These are phyloP conservation scores for Vombatus ursinus DNA, from an alignment of 2,113 vertebrate genomes.

Conservation along the genomic window DNA sequence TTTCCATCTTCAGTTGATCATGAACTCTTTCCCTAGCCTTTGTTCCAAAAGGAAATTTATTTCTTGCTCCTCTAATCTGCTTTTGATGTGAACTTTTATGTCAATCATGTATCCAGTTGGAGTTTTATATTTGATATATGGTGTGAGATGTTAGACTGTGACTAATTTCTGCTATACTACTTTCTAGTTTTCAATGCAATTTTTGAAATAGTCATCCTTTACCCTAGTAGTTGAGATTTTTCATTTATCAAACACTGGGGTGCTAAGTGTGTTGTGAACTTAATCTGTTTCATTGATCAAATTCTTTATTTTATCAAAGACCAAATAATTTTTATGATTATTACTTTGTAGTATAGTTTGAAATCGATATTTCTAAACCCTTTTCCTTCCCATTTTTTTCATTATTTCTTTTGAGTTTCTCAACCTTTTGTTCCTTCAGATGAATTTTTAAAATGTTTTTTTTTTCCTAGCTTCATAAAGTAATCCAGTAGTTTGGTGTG, in stretches of 20 bases:
- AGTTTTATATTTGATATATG: not conserved
- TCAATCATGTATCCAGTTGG: not conserved
- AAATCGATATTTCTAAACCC: not conserved
- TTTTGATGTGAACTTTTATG: not conserved
- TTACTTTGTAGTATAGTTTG: not conserved
- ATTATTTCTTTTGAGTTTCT: not conserved
- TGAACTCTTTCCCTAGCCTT: not conserved
- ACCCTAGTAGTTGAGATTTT: not conserved
- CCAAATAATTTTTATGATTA: not conserved
- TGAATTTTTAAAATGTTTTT: not conserved
- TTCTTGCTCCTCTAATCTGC: not conserved
- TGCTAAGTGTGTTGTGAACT: not conserved
- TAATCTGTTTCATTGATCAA: not conserved
- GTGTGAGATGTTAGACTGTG: not conserved
- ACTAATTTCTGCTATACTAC: not conserved
- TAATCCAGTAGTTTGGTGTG: not conserved
- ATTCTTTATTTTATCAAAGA: not conserved
- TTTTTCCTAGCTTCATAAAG: not conserved
- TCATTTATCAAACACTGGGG: not conserved
- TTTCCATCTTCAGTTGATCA: not conserved
- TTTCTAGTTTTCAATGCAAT: not conserved
- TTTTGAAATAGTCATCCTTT: not conserved
- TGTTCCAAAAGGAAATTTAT: not conserved
- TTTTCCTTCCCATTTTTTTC: not conserved
- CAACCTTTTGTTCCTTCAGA: not conserved